These are phyloP conservation scores for Apteryx owenii DNA, from an alignment of 2,113 vertebrate species.

Conservation along the genomic window DNA sequence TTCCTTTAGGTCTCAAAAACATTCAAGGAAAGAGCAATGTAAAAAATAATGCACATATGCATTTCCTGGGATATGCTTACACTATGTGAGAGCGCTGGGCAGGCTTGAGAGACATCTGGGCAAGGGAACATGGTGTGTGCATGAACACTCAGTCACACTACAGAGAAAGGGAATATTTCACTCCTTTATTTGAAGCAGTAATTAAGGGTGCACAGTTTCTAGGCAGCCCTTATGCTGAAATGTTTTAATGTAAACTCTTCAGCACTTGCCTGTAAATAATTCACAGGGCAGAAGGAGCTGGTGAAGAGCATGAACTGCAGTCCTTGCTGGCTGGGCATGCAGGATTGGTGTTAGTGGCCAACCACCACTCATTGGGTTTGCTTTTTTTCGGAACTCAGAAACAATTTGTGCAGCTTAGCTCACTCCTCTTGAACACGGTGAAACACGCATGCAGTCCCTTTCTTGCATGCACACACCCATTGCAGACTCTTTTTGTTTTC, in stretches of 20 bases:
- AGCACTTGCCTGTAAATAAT: neutral
- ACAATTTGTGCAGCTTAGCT: neutral
- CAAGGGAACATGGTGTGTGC: fast-evolving
- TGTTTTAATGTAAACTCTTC: neutral
- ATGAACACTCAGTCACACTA: neutral
- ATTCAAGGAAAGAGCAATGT: neutral
- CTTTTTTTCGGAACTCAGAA: neutral
- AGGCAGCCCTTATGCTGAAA: neutral
- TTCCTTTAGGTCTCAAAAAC: neutral
- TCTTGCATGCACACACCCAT: neutral
- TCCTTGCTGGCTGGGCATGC: neutral
- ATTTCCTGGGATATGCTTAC: neutral
- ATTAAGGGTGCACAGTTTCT: neutral
- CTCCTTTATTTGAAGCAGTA: neutral
- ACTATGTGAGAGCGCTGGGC: neutral
- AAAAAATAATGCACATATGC: neutral
- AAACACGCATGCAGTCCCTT: neutral
- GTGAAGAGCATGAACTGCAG: neutral
- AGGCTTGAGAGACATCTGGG: neutral
- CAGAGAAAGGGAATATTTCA: neutral
- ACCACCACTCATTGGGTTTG: neutral
- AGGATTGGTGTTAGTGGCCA: neutral
- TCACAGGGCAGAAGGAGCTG: neutral
- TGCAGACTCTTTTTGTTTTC: neutral
- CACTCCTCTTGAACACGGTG: neutral